These are phyloP conservation scores for Achlya flavicornis DNA, from an alignment of 2,888 invertebrate genomes.

Conservation along the genomic window DNA sequence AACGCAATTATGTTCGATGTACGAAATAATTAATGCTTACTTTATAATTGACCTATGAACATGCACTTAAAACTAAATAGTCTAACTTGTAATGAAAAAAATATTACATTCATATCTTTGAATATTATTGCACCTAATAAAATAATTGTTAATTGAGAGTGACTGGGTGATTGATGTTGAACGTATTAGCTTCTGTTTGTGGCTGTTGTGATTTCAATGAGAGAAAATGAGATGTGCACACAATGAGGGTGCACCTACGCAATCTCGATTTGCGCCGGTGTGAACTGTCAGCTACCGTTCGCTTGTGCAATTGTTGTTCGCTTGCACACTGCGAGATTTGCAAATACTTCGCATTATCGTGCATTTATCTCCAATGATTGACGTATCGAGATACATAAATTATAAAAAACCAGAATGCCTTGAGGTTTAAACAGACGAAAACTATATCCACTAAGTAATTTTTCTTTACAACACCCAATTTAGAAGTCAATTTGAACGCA, in stretches of 20 bases:
- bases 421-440: slow-evolving; percentile 24
- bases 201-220: slow-evolving; percentile 58
- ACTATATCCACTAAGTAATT: slow-evolving; percentile 29
- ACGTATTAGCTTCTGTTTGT: slow-evolving; percentile 60
- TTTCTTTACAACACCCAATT: slow-evolving; percentile 50
- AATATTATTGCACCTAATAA: slow-evolving; percentile 18
- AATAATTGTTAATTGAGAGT: slow-evolving; percentile 39
- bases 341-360: neutral
- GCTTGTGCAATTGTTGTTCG: slow-evolving; percentile 36
- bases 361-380: neutral
- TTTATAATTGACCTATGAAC: slow-evolving; percentile 19
- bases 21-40: slow-evolving; percentile 47
- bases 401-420: neutral
- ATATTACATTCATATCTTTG: slow-evolving; percentile 9
- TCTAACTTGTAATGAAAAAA: slow-evolving; percentile 16
- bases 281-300: slow-evolving; percentile 72
- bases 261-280: slow-evolving; percentile 54
- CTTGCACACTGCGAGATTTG: slow-evolving; percentile 15
- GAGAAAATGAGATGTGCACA: slow-evolving; percentile 72
- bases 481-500: slow-evolving; percentile 54
- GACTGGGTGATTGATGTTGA: slow-evolving; percentile 70
- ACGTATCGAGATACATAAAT: neutral
- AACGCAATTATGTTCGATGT: slow-evolving; percentile 55
- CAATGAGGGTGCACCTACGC: slow-evolving; percentile 70
- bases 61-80: slow-evolving; percentile 10